A percentile compares a stretch with the other conserved stretches of the same genome.
These are phyloP conservation scores for Syrista parreyssii DNA, from an alignment of 2,888 invertebrate species.

Conservation along the genomic window DNA sequence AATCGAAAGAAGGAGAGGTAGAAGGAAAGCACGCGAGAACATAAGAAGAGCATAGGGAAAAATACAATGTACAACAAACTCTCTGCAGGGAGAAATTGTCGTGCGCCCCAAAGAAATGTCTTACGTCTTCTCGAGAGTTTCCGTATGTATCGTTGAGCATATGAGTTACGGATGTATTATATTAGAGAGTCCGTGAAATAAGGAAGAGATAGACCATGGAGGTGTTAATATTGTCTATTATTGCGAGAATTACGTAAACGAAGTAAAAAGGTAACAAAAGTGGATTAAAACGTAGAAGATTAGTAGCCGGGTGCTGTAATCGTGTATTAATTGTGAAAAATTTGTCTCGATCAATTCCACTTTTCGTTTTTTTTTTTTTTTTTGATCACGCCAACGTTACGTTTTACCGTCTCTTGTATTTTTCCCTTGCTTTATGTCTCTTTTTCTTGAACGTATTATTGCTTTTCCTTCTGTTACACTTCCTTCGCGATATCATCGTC, in stretches of 20 bases:
- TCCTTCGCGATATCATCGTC: background rate
- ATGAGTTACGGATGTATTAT: background rate
- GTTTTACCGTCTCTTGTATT: background rate
- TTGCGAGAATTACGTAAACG: too few relatives aligned
- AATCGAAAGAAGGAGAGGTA: background rate
- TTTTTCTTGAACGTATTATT: background rate
- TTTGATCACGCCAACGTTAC: background rate
- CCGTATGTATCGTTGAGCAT: background rate
- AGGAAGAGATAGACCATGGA: background rate
- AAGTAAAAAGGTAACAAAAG: too few relatives aligned
- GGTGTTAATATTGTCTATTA: too few relatives aligned
- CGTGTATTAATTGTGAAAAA: background rate
- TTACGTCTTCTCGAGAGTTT: background rate
- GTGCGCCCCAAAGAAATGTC: background rate
- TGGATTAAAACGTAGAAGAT: too few relatives aligned
- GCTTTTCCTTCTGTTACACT: background rate
- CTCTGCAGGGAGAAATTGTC: background rate
- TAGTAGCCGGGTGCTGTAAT: too few relatives aligned
- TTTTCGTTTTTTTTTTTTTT: background rate
- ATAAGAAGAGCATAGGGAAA: background rate
- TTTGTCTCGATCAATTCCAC: background rate
- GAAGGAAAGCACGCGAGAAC: background rate
- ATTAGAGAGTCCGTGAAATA: background rate
- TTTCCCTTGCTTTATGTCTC: background rate
- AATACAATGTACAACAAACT: background rate